Percentiles rank a stretch among this genome's conserved stretches.
phyloP scores from a whole-genome alignment of 2,113 vertebrate genomes.

The Oplegnathus fasciatus region DNA sequence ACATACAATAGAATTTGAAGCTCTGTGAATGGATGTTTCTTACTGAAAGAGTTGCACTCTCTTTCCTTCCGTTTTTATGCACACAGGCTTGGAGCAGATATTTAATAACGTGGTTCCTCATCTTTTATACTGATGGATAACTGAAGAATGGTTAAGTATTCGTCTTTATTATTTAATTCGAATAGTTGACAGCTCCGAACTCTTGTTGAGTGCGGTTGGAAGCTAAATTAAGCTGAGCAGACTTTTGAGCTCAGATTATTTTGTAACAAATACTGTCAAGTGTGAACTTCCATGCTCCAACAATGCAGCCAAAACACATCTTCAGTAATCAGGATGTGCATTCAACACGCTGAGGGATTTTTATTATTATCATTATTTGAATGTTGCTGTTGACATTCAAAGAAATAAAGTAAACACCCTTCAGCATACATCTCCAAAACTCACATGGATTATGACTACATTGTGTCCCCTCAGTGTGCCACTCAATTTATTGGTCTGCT shows the following conservation, averaged over 20 bases:
- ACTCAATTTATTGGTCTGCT: conserved; percentile 21
- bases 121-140: not conserved
- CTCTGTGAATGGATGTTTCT: not conserved
- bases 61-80: not conserved
- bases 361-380: not conserved
- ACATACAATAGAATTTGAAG: not conserved
- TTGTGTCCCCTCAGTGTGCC: not conserved
- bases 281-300: not conserved
- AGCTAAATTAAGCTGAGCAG: not conserved
- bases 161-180: not conserved
- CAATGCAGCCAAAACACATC: not conserved
- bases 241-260: not conserved
- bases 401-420: not conserved
- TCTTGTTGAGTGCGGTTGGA: not conserved
- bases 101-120: not conserved
- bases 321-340: no score
- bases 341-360: not conserved
- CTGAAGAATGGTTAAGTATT: not conserved
- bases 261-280: not conserved
- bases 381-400: not conserved
- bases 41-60: not conserved
- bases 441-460: not conserved
- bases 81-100: not conserved
- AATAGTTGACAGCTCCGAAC: not conserved
- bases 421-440: not conserved